A percentile compares a stretch with the other conserved stretches of the same genome.
Conservation (phyloP, 1,140 invertebrate species). For the Sitophilus oryzae region DNA sequence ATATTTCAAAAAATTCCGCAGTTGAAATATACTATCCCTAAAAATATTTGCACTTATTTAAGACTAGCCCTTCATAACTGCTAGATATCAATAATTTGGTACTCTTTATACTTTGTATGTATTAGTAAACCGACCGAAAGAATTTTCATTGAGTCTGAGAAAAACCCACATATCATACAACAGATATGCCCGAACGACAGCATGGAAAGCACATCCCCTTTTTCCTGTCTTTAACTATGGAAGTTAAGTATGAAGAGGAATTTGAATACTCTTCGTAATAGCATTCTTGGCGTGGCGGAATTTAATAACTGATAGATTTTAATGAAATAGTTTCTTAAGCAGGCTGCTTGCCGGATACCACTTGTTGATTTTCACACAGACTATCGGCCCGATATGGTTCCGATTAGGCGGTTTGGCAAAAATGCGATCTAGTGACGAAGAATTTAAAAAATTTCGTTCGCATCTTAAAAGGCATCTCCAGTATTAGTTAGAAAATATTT, state of each 20-base stretch:
- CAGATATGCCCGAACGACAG: constrained; percentile 1
- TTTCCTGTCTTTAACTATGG: constrained; percentile 10
- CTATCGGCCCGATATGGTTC: background rate
- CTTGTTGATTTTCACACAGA: constrained; percentile 8
- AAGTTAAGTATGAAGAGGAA: constrained; percentile 12
- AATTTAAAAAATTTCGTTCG: too few species aligned
- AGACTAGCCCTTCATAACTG: too few species aligned
- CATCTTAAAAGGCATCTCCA: too few species aligned
- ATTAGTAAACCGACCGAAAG: too few species aligned
- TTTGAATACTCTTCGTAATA: constrained; percentile 13
- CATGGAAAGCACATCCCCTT: constrained; percentile 5
- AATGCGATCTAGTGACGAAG: too few species aligned
- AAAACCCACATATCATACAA: background rate
- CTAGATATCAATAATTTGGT: too few species aligned
- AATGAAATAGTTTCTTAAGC: constrained; percentile 22
- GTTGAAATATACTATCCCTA: too few species aligned
- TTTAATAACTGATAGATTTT: constrained; percentile 22
- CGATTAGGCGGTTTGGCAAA: too few species aligned
- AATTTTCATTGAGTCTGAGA: background rate
- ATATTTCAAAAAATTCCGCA: too few species aligned
- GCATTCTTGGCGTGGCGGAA: constrained; percentile 10
- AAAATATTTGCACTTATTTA: too few species aligned
- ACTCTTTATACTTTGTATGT: too few species aligned
- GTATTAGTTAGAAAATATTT: too few species aligned
- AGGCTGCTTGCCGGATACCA: constrained; percentile 4